A percentile compares a stretch with the other conserved stretches of the same genome.
Conservation (phyloP, 2,888 invertebrate genomes). For the Volucella inanis region DNA sequence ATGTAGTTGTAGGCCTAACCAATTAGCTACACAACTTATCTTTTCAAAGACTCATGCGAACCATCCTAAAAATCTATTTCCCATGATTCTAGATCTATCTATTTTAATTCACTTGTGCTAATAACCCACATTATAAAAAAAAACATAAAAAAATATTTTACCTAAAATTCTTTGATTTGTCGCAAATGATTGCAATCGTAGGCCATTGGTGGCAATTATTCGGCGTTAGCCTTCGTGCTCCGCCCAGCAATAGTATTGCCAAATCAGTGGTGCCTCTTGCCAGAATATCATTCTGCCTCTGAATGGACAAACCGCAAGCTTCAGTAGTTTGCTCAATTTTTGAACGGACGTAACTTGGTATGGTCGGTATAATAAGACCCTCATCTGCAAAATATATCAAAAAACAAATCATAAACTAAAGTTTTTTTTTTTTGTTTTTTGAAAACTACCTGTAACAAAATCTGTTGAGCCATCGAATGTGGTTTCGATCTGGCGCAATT, state of each 20-base stretch:
- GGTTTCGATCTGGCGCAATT: conserved; percentile 88
- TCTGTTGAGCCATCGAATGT: conserved; percentile 79
- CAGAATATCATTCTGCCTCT: conserved; percentile 89
- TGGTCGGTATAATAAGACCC: conserved; percentile 91
- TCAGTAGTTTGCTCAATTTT: conserved; percentile 89
- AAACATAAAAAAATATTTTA: conserved; percentile 38
- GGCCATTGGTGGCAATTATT: conserved; percentile 95
- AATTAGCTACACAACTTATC: no score
- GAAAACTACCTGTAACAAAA: conserved; percentile 80
- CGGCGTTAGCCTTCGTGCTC: conserved; percentile 91
- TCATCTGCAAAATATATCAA: conserved; percentile 85
- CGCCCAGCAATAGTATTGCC: conserved; percentile 91
- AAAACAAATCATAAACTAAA: not conserved
- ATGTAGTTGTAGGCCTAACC: no score
- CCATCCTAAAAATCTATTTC: no score
- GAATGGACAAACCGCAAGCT: conserved; percentile 86
- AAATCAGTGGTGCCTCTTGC: conserved; percentile 94
- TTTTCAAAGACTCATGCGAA: no score
- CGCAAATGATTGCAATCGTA: conserved; percentile 89
- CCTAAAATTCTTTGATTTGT: conserved; percentile 86
- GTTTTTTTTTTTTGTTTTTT: not conserved
- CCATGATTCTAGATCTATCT: no score
- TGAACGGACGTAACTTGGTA: conserved; percentile 87
- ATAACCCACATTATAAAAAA: not conserved
- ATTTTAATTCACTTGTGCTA: no score